Percentiles rank a stretch among this genome's conserved stretches.
These are phyloP conservation scores for Trichopoda pennipes DNA, from an alignment of 2,888 invertebrate genomes.

Conservation along the genomic window DNA sequence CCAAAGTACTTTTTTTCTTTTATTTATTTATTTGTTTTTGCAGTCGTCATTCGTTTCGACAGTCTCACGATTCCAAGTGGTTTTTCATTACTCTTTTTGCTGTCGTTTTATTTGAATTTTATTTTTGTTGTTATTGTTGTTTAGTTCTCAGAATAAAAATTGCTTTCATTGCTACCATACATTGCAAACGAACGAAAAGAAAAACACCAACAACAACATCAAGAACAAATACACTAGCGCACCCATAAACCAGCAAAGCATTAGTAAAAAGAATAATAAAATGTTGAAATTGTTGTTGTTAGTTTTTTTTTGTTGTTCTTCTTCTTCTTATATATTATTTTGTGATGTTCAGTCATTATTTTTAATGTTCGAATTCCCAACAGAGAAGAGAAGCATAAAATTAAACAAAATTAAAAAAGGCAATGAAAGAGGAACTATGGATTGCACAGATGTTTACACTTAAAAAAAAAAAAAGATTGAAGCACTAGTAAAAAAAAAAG, in stretches of 20 bases:
- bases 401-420: constrained; percentile 2
- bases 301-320: too few species aligned
- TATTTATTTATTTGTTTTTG: constrained; percentile 5
- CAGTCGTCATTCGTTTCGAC: constrained; percentile 35
- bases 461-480: neutral
- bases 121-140: neutral
- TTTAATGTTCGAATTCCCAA: constrained; percentile 52
- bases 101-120: constrained; percentile 34
- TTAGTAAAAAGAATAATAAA: constrained; percentile 43
- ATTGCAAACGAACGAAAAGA: constrained; percentile 52
- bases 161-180: constrained; percentile 62
- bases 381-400: constrained; percentile 49
- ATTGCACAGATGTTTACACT: constrained; percentile 31
- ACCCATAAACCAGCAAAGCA: constrained; percentile 27
- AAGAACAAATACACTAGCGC: constrained; percentile 7
- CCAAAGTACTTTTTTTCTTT: constrained; percentile 17
- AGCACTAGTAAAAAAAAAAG: neutral
- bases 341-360: constrained; percentile 52
- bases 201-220: neutral
- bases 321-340: constrained; percentile 8
- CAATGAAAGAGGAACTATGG: constrained; percentile 19
- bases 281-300: constrained; percentile 33
- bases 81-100: constrained; percentile 53
- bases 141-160: constrained; percentile 64
- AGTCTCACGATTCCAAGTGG: constrained; percentile 62